A percentile compares a stretch with the other conserved stretches of the same genome.
phyloP scores from a whole-genome alignment of 1,140 invertebrate genomes.

The Phocides pigmalion region DNA sequence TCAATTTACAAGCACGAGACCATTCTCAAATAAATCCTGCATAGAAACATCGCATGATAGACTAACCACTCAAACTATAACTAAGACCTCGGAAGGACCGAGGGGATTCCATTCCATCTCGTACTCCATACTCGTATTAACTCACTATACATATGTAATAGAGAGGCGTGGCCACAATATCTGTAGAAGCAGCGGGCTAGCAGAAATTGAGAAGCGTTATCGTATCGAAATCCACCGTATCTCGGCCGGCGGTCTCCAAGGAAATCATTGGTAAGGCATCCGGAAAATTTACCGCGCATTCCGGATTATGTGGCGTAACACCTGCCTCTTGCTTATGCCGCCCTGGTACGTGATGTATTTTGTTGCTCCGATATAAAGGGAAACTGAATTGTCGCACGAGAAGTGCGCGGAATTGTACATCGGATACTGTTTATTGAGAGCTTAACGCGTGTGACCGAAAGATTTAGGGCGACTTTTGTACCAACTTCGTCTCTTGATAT shows the following conservation, averaged over 20 bases:
- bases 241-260: constrained; percentile 84
- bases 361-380: constrained; percentile 45
- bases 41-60: constrained; percentile 8
- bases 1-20: no score
- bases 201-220: constrained; percentile 76
- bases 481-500: neutral
- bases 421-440: constrained; percentile 22
- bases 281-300: constrained; percentile 85
- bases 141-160: constrained; percentile 40
- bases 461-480: constrained; percentile 26
- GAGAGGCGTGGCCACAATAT: constrained; percentile 56
- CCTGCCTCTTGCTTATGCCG: constrained; percentile 71
- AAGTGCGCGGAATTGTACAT: neutral
- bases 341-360: constrained; percentile 72
- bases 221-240: constrained; percentile 76
- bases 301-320: constrained; percentile 69
- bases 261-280: constrained; percentile 89
- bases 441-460: constrained; percentile 17
- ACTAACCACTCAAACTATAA: constrained; percentile 3
- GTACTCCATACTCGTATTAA: constrained; percentile 19
- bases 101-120: neutral
- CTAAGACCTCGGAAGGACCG: neutral
- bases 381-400: constrained; percentile 36
- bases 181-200: constrained; percentile 53
- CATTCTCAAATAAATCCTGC: no score